These are phyloP conservation scores for Glareola pratincola DNA, from an alignment of 2,113 vertebrate genomes.

Conservation along the genomic window DNA sequence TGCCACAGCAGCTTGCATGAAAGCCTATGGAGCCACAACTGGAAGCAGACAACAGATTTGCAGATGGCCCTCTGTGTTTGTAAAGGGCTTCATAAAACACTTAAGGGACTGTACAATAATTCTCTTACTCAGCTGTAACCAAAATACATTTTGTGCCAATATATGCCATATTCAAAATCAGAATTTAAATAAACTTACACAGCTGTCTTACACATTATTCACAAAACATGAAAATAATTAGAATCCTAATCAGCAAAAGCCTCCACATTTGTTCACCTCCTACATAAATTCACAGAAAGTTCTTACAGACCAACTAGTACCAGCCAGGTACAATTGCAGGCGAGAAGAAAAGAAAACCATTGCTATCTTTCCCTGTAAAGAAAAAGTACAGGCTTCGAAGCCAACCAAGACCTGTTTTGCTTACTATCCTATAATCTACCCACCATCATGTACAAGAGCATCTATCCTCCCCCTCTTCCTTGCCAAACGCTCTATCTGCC, in stretches of 20 bases:
- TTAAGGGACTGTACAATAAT: neutral
- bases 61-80: neutral
- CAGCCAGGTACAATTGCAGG: neutral
- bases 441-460: neutral
- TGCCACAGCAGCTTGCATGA: neutral
- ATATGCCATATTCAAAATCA: neutral
- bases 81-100: neutral
- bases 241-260: neutral
- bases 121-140: conserved; percentile 61
- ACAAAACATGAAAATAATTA: neutral
- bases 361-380: neutral
- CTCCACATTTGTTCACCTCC: neutral
- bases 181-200: neutral
- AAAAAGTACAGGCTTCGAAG: neutral
- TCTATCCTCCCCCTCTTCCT: neutral
- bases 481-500: neutral
- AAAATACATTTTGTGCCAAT: conserved; percentile 57
- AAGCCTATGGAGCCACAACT: neutral
- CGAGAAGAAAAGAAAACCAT: neutral
- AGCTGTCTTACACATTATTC: neutral
- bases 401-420: neutral
- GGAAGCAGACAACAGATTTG: neutral
- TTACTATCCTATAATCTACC: neutral
- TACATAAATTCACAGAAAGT: neutral
- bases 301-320: neutral